Evolutionary conservation across 2,113 vertebrate species (phyloP).

Genomic region (Ellobius talpinus): DNA sequence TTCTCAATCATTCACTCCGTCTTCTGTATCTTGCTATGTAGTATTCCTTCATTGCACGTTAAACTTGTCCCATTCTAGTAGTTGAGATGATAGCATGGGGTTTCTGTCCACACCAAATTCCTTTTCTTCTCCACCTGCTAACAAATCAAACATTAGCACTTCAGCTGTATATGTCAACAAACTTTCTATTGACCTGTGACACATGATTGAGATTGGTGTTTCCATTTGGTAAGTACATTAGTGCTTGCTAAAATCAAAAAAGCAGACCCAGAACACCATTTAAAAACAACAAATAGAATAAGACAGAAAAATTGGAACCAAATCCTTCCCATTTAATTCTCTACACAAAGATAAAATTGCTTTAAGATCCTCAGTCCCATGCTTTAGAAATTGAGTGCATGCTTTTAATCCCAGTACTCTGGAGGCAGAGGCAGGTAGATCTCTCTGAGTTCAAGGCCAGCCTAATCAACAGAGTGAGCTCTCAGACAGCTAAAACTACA

Average conservation of each 20-base stretch:
- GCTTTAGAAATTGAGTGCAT: background rate
- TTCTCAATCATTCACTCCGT: background rate
- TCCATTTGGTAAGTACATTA: conserved; percentile 13
- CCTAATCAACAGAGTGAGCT: background rate
- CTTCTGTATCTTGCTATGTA: background rate
- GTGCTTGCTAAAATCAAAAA: conserved; percentile 45
- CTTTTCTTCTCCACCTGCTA: conserved; percentile 34
- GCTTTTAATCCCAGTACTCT: background rate
- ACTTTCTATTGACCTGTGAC: conserved; percentile 51
- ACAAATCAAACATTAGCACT: conserved; percentile 53
- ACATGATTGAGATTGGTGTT: conserved; percentile 33
- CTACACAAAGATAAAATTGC: background rate
- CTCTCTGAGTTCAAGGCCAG: background rate
- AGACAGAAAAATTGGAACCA: background rate
- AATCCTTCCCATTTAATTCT: background rate
- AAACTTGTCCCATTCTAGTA: conserved; percentile 52
- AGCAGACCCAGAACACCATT: background rate
- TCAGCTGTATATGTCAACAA: conserved; percentile 35
- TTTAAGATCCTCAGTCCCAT: background rate
- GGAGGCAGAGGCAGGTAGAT: background rate
- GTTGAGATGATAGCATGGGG: conserved; percentile 20
- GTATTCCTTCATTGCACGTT: background rate
- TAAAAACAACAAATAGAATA: background rate
- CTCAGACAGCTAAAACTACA: background rate
- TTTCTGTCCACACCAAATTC: conserved; percentile 31